These are phyloP conservation scores for Andrena cerasifolii DNA, from an alignment of 1,140 invertebrate genomes.

Conservation along the genomic window DNA sequence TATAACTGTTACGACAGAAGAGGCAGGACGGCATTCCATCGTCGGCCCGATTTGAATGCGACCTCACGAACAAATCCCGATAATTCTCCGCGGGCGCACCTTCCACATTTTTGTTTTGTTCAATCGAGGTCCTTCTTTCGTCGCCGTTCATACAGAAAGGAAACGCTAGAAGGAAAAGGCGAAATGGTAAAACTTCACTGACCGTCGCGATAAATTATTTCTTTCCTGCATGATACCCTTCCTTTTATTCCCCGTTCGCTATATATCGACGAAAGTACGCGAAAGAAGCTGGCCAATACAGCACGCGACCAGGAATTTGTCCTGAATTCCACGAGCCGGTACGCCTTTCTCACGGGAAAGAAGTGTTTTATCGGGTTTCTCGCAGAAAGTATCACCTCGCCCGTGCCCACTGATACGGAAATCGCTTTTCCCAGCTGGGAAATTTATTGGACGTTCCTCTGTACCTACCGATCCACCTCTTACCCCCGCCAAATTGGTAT, in stretches of 20 bases:
- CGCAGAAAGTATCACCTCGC: slow-evolving; percentile 43
- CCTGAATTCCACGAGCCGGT: slow-evolving; percentile 45
- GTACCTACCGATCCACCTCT: not conserved
- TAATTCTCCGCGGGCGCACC: slow-evolving; percentile 47
- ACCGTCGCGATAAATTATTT: not conserved
- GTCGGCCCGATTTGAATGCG: slow-evolving; percentile 70
- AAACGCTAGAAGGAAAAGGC: too few relatives aligned
- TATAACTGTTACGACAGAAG: slow-evolving; percentile 76
- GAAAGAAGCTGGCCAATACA: slow-evolving; percentile 8
- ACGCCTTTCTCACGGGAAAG: slow-evolving; percentile 48
- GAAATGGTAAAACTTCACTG: slow-evolving; percentile 35
- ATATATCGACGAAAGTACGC: too few relatives aligned
- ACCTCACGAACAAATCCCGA: slow-evolving; percentile 50
- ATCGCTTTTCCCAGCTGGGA: slow-evolving; percentile 30
- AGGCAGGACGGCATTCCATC: slow-evolving; percentile 76
- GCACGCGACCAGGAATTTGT: slow-evolving; percentile 45
- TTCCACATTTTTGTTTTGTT: slow-evolving; percentile 35
- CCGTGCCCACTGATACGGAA: slow-evolving; percentile 35
- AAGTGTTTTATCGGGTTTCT: slow-evolving; percentile 51
- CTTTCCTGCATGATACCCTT: too few relatives aligned
- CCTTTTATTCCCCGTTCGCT: too few relatives aligned
- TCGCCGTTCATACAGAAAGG: too few relatives aligned
- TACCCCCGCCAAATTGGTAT: slow-evolving; percentile 21
- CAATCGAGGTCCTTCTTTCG: slow-evolving; percentile 15
- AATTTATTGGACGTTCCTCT: slow-evolving; percentile 50